Percentiles rank a stretch among this genome's conserved stretches.
These are phyloP conservation scores for Pelobates fuscus DNA, from an alignment of 2,113 vertebrate species.

Conservation along the genomic window DNA sequence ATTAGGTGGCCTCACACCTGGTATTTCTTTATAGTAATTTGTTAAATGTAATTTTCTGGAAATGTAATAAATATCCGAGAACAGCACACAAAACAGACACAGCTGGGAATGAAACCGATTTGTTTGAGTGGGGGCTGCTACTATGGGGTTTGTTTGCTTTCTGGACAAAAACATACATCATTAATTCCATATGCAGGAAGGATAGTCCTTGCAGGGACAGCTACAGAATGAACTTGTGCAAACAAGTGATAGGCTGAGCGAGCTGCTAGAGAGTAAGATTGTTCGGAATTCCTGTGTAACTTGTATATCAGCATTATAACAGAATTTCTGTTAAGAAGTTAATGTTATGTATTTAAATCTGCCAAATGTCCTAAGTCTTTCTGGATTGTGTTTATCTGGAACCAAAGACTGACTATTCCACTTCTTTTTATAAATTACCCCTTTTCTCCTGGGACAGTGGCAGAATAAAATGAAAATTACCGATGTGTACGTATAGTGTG, in stretches of 20 bases:
- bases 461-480: too few species aligned
- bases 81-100: constrained; percentile 23
- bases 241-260: constrained; percentile 5
- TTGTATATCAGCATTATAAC: too few species aligned
- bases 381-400: too few species aligned
- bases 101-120: constrained; percentile 22
- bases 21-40: constrained; percentile 31
- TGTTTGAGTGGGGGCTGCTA: constrained; percentile 9
- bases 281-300: too few species aligned
- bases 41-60: constrained; percentile 4
- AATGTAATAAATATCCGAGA: constrained; percentile 6
- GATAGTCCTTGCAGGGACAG: not conserved
- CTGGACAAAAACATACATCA: constrained; percentile 1
- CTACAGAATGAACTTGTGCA: constrained; percentile 32
- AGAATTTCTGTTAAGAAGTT: too few species aligned
- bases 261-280: not conserved
- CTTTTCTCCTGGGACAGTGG: too few species aligned
- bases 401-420: too few species aligned
- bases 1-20: constrained; percentile 41
- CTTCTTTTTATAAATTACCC: too few species aligned
- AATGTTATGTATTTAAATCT: too few species aligned
- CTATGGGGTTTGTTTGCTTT: constrained; percentile 27
- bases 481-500: too few species aligned
- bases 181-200: constrained; percentile 13
- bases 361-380: too few species aligned